Evolutionary conservation across 2,113 vertebrate species (phyloP).

Genomic region (Dunckerocampus dactyliophorus): DNA sequence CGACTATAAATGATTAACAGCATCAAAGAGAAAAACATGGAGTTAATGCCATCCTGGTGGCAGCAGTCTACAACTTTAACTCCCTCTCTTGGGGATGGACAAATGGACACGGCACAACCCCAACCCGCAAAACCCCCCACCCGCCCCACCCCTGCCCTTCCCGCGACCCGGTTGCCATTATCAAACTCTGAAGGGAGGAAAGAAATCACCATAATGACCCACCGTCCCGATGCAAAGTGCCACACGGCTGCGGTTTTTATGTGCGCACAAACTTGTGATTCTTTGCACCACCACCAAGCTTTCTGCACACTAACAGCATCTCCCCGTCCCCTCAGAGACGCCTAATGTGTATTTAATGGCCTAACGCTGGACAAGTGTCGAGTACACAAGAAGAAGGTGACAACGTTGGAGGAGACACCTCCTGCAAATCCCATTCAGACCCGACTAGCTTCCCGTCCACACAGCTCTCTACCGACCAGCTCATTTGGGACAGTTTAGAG

Average conservation of each 20-base stretch:
- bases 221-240: slow-evolving; percentile 91
- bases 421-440: slow-evolving; percentile 17
- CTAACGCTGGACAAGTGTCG: slow-evolving; percentile 91
- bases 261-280: slow-evolving; percentile 66
- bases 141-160: slow-evolving; percentile 57
- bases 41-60: slow-evolving; percentile 85
- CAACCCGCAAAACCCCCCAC: too few species aligned
- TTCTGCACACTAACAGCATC: slow-evolving; percentile 91
- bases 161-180: slow-evolving; percentile 85
- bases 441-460: slow-evolving; percentile 18
- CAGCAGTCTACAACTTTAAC: slow-evolving; percentile 81
- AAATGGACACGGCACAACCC: slow-evolving; percentile 87
- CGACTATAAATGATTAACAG: slow-evolving; percentile 72
- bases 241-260: slow-evolving; percentile 70
- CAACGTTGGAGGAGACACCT: slow-evolving; percentile 72
- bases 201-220: slow-evolving; percentile 79
- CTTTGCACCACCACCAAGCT: slow-evolving; percentile 88
- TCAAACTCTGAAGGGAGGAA: slow-evolving; percentile 60
- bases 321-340: slow-evolving; percentile 83
- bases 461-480: too few species aligned
- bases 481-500: too few species aligned
- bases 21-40: slow-evolving; percentile 66
- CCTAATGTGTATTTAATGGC: slow-evolving; percentile 99
- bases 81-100: slow-evolving; percentile 78
- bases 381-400: slow-evolving; percentile 91